Base-by-base conservation (phyloP, 2,888 invertebrate species). In the Ptychoptera albimana region DNA sequence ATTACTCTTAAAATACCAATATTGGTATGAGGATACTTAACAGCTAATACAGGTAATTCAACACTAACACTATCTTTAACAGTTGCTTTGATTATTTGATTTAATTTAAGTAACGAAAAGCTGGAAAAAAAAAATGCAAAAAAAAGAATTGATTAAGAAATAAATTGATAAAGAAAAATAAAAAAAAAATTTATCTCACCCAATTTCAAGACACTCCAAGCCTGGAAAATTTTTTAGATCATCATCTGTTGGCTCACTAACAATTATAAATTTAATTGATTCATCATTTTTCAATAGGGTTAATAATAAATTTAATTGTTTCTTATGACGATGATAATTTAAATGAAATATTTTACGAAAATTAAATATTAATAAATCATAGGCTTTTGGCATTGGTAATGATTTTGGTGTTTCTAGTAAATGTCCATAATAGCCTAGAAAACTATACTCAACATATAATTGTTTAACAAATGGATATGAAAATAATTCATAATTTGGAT, bases 381-480 rank as follows among this genome's bases (percentile, higher is more conserved):
- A 11, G 6, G 34, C 32, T 12, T 35, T 15, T 2, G 39, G 34
- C 8, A 35, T 39, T 6, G 34, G 16, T 8, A 44, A 23, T 39
- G 44, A 38, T 35, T 44, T 39, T n/a, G 35, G 35, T n/a, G 44
- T 44, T 16, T 44, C 44, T 9, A 44, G 13, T 13, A 44, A 29
- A 14, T 44, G 38, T n/a, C 44, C 44, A 37, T 23, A 37, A 15
- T 39, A 44, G 2, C 31, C 35, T 16, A 44, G n/a, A 44, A 44
- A 44, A n/a, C 30, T 23, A 35, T 44, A 44, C 23, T 44, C 44
- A 14, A 44, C 35, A 29, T 44, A 44, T 9, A 44, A 13, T 13
- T 23, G 31, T 10, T 39, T 34, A 1, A 32, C 12, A 23, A 16
- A 15, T 14, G 35, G n/a, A 13, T 35, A 13, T 11, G 12, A 16